Percentiles rank a stretch among this genome's conserved stretches.
Conservation (phyloP, 1,140 invertebrate species). For the Zaprionus vittiger region DNA sequence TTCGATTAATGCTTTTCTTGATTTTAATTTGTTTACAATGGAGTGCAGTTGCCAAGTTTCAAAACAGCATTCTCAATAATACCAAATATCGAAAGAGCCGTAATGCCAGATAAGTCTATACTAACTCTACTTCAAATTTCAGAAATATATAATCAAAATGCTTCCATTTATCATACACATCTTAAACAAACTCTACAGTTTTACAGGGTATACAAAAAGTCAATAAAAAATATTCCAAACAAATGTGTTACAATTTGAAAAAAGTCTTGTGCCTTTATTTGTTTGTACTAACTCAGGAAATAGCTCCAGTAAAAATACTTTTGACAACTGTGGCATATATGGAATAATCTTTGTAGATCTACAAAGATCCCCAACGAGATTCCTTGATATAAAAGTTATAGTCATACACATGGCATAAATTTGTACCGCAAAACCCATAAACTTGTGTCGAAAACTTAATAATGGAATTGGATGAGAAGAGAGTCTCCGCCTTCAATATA, state of each 20-base stretch:
- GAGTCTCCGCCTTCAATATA: constrained; percentile 7
- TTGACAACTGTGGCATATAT: constrained; percentile 25
- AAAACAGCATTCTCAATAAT: background rate
- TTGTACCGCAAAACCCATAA: constrained; percentile 61
- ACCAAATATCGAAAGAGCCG: background rate
- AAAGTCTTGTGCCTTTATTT: constrained; percentile 46
- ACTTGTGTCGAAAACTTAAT: constrained; percentile 67
- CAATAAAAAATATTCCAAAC: constrained; percentile 42
- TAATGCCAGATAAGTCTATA: background rate
- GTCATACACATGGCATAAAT: constrained; percentile 58
- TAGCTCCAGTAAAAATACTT: constrained; percentile 17
- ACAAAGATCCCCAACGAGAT: background rate
- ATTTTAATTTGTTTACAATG: too few relatives aligned
- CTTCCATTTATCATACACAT: background rate
- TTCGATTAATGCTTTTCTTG: too few relatives aligned
- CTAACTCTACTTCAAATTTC: background rate
- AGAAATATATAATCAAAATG: background rate
- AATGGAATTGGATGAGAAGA: constrained; percentile 48
- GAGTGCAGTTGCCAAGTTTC: too few relatives aligned
- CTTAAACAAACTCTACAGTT: background rate
- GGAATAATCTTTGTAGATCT: constrained; percentile 18
- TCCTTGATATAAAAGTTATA: constrained; percentile 19
- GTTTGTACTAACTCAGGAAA: constrained; percentile 40
- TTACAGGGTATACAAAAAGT: constrained; percentile 15
- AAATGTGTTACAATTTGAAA: constrained; percentile 69